phyloP scores from a whole-genome alignment of 1,140 invertebrate species.

The Venustaconcha ellipsiformis region DNA sequence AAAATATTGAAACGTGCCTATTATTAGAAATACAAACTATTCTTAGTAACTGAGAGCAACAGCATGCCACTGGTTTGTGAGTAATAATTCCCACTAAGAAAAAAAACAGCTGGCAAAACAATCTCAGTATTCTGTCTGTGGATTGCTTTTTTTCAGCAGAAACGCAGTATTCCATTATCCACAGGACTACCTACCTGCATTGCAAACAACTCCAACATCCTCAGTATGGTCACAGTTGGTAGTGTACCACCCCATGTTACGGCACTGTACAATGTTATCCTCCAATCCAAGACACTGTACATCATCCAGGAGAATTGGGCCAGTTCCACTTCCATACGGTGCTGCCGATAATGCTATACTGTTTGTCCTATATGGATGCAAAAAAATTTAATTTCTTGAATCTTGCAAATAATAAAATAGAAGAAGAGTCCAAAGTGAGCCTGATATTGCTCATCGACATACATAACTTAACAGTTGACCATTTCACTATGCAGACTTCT shows the following conservation, averaged over 20 bases:
- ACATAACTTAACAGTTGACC: neutral
- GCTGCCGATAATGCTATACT: conserved; percentile 67
- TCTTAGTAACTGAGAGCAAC: no score
- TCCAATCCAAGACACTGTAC: conserved; percentile 79
- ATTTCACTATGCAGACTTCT: no score
- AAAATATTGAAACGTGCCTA: no score
- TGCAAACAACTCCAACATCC: conserved; percentile 67
- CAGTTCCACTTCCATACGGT: conserved; percentile 64
- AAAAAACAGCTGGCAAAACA: no score
- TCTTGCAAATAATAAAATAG: neutral
- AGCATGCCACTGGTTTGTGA: no score
- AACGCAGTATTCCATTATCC: no score
- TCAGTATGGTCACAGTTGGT: conserved; percentile 80
- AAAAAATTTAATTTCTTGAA: neutral
- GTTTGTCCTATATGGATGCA: conserved; percentile 4
- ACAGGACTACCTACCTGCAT: conserved; percentile 9
- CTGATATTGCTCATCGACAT: neutral
- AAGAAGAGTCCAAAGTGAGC: neutral
- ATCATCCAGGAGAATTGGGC: conserved; percentile 77
- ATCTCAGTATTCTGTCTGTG: no score
- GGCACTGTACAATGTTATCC: conserved; percentile 69
- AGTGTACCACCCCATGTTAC: conserved; percentile 77
- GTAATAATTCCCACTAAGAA: no score
- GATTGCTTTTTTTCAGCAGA: no score
- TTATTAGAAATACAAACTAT: no score